Evolutionary conservation across 2,797 vertebrate species (phyloP).

Genomic region (Sparidentex hasta): DNA sequence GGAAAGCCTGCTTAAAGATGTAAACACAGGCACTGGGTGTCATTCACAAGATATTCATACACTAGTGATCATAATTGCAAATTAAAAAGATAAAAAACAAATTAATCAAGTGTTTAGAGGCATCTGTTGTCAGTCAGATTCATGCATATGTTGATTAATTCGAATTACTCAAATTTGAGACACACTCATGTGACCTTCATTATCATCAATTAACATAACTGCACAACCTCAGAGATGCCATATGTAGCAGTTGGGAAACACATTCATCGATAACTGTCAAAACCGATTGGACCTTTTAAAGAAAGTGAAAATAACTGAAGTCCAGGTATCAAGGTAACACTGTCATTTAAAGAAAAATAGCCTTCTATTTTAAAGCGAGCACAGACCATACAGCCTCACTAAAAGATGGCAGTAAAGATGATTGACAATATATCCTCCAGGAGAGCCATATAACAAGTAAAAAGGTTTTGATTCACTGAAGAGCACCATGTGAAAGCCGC

Average conservation of each 20-base stretch:
- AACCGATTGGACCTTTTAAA: slow-evolving; percentile 7
- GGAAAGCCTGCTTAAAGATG: not conserved
- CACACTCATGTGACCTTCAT: slow-evolving; percentile 26
- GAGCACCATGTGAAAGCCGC: slow-evolving; percentile 13
- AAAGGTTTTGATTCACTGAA: slow-evolving; percentile 35
- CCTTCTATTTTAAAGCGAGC: not conserved
- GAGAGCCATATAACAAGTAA: slow-evolving; percentile 9
- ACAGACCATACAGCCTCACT: not conserved
- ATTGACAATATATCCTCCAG: slow-evolving; percentile 15
- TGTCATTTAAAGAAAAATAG: not conserved
- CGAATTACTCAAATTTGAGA: slow-evolving; percentile 42
- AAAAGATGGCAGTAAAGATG: slow-evolving; percentile 17
- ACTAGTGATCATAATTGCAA: slow-evolving; percentile 31
- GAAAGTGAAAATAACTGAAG: not conserved
- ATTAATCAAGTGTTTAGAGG: slow-evolving; percentile 36
- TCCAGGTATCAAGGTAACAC: not conserved
- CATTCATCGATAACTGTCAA: slow-evolving; percentile 7
- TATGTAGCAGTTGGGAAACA: slow-evolving; percentile 14
- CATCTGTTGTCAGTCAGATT: slow-evolving; percentile 44
- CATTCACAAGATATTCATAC: slow-evolving; percentile 13
- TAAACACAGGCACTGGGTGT: not conserved
- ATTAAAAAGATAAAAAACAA: slow-evolving; percentile 31
- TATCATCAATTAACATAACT: slow-evolving; percentile 47
- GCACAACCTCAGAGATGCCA: slow-evolving; percentile 11
- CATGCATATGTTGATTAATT: slow-evolving; percentile 41